A percentile compares a stretch with the other conserved stretches of the same genome.
These are phyloP conservation scores for Zaprionus tsacasi DNA, from an alignment of 1,140 invertebrate genomes.

Conservation along the genomic window DNA sequence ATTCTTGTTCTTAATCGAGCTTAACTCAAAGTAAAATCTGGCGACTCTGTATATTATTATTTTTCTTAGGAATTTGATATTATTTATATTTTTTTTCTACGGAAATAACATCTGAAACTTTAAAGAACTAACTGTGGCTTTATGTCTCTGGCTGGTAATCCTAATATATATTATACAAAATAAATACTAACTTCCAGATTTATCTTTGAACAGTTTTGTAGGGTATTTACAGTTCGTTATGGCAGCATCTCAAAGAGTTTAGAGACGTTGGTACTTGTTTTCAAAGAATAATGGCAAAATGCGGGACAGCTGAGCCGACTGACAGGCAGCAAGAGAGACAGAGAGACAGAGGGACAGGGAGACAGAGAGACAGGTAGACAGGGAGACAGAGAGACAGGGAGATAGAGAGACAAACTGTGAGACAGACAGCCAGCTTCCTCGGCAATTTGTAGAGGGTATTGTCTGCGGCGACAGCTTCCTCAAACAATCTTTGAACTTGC, in stretches of 20 bases:
- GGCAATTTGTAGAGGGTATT: constrained; percentile 71
- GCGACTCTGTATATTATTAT: too few relatives aligned
- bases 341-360: constrained; percentile 45
- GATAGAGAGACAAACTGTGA: constrained; percentile 50
- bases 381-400: constrained; percentile 45
- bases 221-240: constrained; percentile 18
- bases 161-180: too few relatives aligned
- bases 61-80: too few relatives aligned
- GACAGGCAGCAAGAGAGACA: constrained; percentile 58
- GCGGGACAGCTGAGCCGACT: constrained; percentile 59
- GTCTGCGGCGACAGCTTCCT: constrained; percentile 79
- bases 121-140: too few relatives aligned
- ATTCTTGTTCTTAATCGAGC: too few relatives aligned
- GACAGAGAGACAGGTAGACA: constrained; percentile 48
- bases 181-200: too few relatives aligned
- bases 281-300: constrained; percentile 78
- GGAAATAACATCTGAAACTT: too few relatives aligned
- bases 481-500: constrained; percentile 77
- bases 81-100: too few relatives aligned
- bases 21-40: too few relatives aligned
- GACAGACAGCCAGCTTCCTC: constrained; percentile 61
- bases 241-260: background rate
- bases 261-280: constrained; percentile 48
- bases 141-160: too few relatives aligned
- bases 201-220: background rate